Base-by-base conservation (phyloP, 92 coral and sea anemone genomes). In the Phymanthus crucifer region DNA sequence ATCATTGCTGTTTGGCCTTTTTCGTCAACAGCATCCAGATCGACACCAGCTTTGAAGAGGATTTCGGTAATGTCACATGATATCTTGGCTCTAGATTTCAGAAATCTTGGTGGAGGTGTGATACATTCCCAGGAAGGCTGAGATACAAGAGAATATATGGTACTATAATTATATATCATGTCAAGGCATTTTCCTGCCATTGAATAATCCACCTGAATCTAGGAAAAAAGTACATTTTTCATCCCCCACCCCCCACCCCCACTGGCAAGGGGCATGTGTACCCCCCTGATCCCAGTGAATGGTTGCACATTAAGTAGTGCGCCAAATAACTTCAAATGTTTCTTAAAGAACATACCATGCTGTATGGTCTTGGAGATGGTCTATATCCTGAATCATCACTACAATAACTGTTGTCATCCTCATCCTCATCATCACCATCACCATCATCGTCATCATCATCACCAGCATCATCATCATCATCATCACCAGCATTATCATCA, bases 1-100 rank as follows among this genome's bases (percentile, higher is more conserved):
- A 92, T 92, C 66, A 90, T 19, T 17, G 97, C 90, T 43, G 97
- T 92, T 33, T 75, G 87, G 0, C 97, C 97, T 5, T 85, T 87
- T 35, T 73, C 85, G 78, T 87, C 87, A 27, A 89, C 73, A 73
- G 91, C 90, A 68, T 89, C 78, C 1, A 84, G 66, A 66, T 89
- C 83, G n/a, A 90, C 89, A 56, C 97, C 97, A 29, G 86, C 85
- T 26, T 78, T 79, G 74, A 84, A 35, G 24, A 92, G 84, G 70
- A 89, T 83, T 1, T 52, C 79, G 3, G 84, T 77, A 61, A 88
- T 78, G 47, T 57, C 75, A 78, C 93, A 74, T 26, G 91, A 86
- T 6, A 78, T 75, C 12, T 87, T 86, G 19, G 90, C 90, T 54
- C 85, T 45, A 4, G 43, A 71, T 78, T 47, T 78, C 66, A 61